A percentile compares a stretch with the other conserved stretches of the same genome.
phyloP scores from a whole-genome alignment of 2,797 vertebrate genomes.

The Lutra lutra region DNA sequence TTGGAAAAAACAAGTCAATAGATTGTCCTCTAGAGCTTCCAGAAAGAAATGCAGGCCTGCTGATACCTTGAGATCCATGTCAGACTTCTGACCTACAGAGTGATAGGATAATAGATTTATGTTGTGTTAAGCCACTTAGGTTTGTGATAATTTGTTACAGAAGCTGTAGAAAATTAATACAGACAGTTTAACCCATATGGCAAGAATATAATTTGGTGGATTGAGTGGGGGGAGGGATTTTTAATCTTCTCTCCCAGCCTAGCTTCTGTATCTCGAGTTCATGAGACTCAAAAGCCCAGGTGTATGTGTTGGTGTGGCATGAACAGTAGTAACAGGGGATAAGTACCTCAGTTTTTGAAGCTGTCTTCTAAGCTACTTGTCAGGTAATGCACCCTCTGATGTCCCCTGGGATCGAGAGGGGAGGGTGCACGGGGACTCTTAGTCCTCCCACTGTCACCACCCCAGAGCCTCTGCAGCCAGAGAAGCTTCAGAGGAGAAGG shows the following conservation, averaged over 20 bases:
- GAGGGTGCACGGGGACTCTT: not conserved
- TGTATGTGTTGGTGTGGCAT: not conserved
- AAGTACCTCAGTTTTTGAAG: not conserved
- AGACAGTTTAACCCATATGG: not conserved
- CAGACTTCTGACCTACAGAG: not conserved
- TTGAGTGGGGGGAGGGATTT: not conserved
- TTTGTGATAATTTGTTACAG: not conserved
- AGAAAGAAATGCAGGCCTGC: not conserved
- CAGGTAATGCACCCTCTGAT: not conserved
- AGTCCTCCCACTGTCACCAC: not conserved
- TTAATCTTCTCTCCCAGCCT: not conserved
- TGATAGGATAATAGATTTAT: not conserved
- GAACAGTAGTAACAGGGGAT: not conserved
- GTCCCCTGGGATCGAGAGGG: not conserved
- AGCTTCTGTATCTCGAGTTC: not conserved
- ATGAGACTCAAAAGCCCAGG: not conserved
- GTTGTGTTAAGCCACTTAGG: not conserved
- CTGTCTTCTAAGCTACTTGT: not conserved
- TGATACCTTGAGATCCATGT: not conserved
- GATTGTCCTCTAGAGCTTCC: not conserved
- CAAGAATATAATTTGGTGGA: slow-evolving; percentile 1
- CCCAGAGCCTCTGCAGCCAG: not conserved
- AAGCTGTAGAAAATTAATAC: not conserved
- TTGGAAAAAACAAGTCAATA: not conserved
- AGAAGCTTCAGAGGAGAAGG: not conserved